Percentiles rank a stretch among this genome's conserved stretches.
Conservation (phyloP, 2,797 vertebrate genomes). For the Sebastes steindachneri region DNA sequence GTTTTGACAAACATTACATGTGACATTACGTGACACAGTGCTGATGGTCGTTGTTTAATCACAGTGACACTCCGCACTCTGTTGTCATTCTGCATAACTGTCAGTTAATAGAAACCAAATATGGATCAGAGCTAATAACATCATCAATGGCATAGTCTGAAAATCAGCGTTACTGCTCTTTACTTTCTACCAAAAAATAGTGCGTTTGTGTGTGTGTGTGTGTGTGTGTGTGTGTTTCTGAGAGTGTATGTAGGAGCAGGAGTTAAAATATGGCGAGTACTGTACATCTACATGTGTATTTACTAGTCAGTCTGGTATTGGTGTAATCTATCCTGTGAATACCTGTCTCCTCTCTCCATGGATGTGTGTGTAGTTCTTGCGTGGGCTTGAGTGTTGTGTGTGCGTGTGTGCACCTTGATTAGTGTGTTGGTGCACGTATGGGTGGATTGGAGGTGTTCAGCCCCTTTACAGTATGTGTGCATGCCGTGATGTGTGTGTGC, state of each 20-base stretch:
- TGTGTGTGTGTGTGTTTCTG: slow-evolving; percentile 13
- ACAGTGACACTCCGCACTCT: neutral
- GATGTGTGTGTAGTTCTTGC: neutral
- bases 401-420: neutral
- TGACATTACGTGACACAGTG: neutral
- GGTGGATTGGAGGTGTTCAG: slow-evolving; percentile 34
- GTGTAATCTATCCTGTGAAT: slow-evolving; percentile 74
- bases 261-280: slow-evolving; percentile 69
- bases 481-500: slow-evolving; percentile 28
- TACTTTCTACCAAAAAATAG: slow-evolving; percentile 69
- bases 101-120: slow-evolving; percentile 69
- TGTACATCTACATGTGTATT: slow-evolving; percentile 76
- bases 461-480: slow-evolving; percentile 41
- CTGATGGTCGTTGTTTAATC: slow-evolving; percentile 30
- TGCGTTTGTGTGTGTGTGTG: slow-evolving; percentile 9
- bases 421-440: slow-evolving; percentile 25
- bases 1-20: neutral
- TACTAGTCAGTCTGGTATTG: slow-evolving; percentile 73
- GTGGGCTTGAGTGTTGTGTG: neutral
- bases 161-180: slow-evolving; percentile 52
- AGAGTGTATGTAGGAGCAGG: slow-evolving; percentile 51
- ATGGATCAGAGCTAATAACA: slow-evolving; percentile 65
- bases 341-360: slow-evolving; percentile 57
- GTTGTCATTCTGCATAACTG: slow-evolving; percentile 23
- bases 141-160: slow-evolving; percentile 42